A percentile compares a stretch with the other conserved stretches of the same genome.
Conservation (phyloP, 2,888 invertebrate genomes). For the Sclerodermus sp. region DNA sequence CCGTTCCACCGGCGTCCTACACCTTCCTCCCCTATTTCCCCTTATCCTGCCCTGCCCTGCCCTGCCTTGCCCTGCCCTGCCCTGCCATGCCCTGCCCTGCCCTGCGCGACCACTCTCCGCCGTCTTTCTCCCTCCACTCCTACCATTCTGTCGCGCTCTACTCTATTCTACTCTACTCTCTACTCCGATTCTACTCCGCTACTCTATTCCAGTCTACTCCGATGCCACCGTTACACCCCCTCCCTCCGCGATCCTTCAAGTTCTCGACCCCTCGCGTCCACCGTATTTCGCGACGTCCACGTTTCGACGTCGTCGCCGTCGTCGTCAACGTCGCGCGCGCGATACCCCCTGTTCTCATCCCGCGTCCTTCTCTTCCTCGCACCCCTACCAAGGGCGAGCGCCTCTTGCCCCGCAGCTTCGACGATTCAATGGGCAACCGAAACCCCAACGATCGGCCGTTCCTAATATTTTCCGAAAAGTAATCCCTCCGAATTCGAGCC, state of each 20-base stretch:
- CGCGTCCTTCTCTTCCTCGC: not conserved
- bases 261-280: slow-evolving; percentile 3
- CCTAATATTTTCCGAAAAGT: no score
- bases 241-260: slow-evolving; percentile 7
- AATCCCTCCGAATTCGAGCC: no score
- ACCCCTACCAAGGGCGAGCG: slow-evolving; percentile 9
- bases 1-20: not conserved
- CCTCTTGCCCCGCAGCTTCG: slow-evolving; percentile 2
- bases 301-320: not conserved
- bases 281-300: slow-evolving; percentile 6
- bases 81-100: not conserved
- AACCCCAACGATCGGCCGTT: no score
- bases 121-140: slow-evolving; percentile 10
- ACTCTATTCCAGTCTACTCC: slow-evolving; percentile 3
- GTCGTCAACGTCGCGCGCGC: not conserved
- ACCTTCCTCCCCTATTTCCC: slow-evolving; percentile 4
- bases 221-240: not conserved
- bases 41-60: slow-evolving; percentile 34
- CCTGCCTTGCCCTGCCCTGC: slow-evolving; percentile 21
- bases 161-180: slow-evolving; percentile 5
- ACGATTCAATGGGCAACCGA: not conserved
- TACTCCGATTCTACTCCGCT: slow-evolving; percentile 14
- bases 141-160: slow-evolving; percentile 7
- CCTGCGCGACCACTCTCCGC: slow-evolving; percentile 14
- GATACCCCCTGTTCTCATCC: slow-evolving; percentile 4